Percentiles rank a stretch among this genome's conserved stretches.
Evolutionary conservation across 2,888 invertebrate genomes (phyloP).

Genomic region (Acholoe squamosa): DNA sequence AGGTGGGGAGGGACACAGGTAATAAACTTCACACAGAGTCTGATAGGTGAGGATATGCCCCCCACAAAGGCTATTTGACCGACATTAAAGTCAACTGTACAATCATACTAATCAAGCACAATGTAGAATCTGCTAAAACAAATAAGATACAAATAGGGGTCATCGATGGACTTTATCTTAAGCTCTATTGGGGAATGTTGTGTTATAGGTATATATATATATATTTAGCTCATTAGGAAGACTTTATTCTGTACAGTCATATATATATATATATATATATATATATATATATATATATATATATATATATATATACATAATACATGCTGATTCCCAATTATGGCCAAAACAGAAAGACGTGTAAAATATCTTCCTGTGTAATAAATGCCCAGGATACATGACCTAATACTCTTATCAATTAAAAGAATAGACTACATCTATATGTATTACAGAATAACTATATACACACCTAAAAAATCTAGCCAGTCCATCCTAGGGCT

Average conservation of each 20-base stretch:
- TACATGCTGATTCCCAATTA: neutral
- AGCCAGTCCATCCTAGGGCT: neutral
- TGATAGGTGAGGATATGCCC: neutral
- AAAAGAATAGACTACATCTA: too few relatives aligned
- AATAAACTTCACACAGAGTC: neutral
- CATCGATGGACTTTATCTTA: neutral
- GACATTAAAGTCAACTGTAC: neutral
- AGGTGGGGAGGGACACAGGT: neutral
- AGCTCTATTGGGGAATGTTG: neutral
- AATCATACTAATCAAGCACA: neutral
- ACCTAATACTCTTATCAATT: too few relatives aligned
- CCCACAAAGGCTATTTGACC: neutral
- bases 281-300: neutral
- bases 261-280: neutral
- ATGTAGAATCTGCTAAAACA: neutral
- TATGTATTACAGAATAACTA: neutral
- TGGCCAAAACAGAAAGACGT: too few relatives aligned
- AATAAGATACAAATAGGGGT: neutral
- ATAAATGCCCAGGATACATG: too few relatives aligned
- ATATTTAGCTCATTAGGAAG: too few relatives aligned
- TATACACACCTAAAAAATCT: neutral
- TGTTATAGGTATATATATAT: neutral
- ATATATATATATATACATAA: neutral
- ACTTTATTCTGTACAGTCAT: too few relatives aligned
- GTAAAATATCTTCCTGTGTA: too few relatives aligned